Base-by-base conservation (phyloP, 2,888 invertebrate species). In the Axea sp. region DNA sequence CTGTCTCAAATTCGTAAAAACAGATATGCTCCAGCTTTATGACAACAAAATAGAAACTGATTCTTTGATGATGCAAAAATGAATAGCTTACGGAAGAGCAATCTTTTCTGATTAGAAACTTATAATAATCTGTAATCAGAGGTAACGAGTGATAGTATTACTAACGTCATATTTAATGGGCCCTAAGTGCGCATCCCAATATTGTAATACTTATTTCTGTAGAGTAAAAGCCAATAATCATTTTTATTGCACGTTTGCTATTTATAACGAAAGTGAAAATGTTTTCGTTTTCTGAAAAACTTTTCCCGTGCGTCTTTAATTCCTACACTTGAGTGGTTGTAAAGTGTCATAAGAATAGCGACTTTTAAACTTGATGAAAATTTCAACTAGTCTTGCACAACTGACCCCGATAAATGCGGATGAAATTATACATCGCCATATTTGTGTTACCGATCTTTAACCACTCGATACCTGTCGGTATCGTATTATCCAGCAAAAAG, bases 401-500 rank as follows among this genome's bases (percentile, higher is more conserved):
- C 12, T 49, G 49, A n/a, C n/a, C n/a, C n/a, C n/a, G n/a, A n/a
- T n/a, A n/a, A n/a, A n/a, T n/a, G n/a, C n/a, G n/a, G n/a, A n/a
- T n/a, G n/a, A 49, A 49, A 49, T 49, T 47, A 31, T 19, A 30
- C 30, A 47, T 47, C 35, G 35, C 49, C 35, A 35, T 31, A 31
- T 30, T 15, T 45, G 15, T 12, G 8, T 17, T 22, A 6, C 26
- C 24, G n/a, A n/a, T n/a, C n/a, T n/a, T n/a, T n/a, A n/a, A n/a
- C n/a, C n/a, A n/a, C n/a, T n/a, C n/a, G n/a, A n/a, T n/a, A n/a
- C n/a, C n/a, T n/a, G n/a, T n/a, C n/a, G n/a, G n/a, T n/a, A n/a
- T n/a, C n/a, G n/a, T n/a, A n/a, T n/a, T n/a, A n/a, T n/a, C n/a
- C n/a, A n/a, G n/a, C n/a, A n/a, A n/a, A n/a, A n/a, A n/a, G n/a